Base-by-base conservation (phyloP, 2,888 invertebrate species). In the Brachyptera putata region DNA sequence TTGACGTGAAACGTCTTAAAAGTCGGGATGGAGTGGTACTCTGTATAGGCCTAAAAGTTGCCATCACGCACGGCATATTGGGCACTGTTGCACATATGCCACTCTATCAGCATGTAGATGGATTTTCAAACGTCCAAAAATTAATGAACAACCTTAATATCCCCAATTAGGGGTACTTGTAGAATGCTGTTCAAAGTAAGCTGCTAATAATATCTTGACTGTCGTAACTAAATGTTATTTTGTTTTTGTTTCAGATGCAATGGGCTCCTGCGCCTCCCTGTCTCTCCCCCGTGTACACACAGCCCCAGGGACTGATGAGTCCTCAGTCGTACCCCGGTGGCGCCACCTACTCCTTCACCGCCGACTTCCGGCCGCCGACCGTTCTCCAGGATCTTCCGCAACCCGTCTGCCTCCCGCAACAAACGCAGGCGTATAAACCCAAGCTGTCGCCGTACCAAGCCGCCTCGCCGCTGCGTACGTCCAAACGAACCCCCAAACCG, bases 311-410 rank as follows among this genome's bases (percentile, higher is more conserved):
- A 67, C 76, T 86, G 37, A 76, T 87, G 58, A 86, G 84, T 69
- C 86, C 87, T 1, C 79, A 82, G 22, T 74, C 81, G 55, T 65
- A 67, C 57, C 80, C 83, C 0, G 63, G 68, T 21, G 85, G 86
- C 43, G 84, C 89, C 26, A 89, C 89, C 0, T 91, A 90, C 69
- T 89, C 89, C 46, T 89, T 91, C 73, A 90, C 90, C 1, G 89
- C 91, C 0, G 90, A 91, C 73, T 88, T 90, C 72, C 76, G 90
- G 36, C 77, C 88, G 0, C 48, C 43, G 1, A 21, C 26, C 18
- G 21, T 22, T n/a, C 57, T 57, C 11, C 21, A 22, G 14, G 57
- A 57, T 21, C 49, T 50, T 26, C 11, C 36, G 36, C 16, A 34
- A 13, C 36, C 53, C 11, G 13, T 34, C 21, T 24, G 34, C 13